Conservation (phyloP, 2,888 invertebrate species). For the Hesperia comma region DNA sequence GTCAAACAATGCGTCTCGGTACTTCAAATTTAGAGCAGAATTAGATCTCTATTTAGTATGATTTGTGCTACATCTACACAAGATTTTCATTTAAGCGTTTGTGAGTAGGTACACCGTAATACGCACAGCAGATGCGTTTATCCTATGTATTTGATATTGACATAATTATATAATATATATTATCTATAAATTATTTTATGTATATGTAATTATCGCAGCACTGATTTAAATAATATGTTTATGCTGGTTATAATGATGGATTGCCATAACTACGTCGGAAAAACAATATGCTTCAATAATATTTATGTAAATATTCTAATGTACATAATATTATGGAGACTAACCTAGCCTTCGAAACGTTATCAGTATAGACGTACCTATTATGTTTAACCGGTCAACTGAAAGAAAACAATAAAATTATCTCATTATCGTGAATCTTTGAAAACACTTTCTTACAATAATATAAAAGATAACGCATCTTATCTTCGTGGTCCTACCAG, state of each 20-base stretch:
- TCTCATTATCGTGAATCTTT: not conserved
- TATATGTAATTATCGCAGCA: not conserved
- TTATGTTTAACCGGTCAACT: not conserved
- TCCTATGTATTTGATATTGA: not conserved
- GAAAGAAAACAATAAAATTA: not conserved
- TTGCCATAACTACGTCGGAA: slow-evolving; percentile 2
- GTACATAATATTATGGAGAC: not conserved
- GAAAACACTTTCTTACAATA: not conserved
- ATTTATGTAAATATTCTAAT: slow-evolving; percentile 16
- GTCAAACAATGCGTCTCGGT: slow-evolving; percentile 57
- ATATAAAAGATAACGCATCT: not conserved
- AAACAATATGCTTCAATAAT: slow-evolving; percentile 7
- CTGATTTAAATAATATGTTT: slow-evolving; percentile 6
- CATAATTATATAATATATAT: not conserved
- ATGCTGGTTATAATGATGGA: slow-evolving; percentile 5
- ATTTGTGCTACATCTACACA: not conserved
- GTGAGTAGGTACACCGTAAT: too few species aligned
- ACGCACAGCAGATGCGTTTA: too few species aligned
- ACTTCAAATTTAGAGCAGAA: slow-evolving; percentile 41
- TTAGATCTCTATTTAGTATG: slow-evolving; percentile 14
- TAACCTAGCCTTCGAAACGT: not conserved
- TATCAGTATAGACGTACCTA: not conserved
- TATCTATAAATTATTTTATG: not conserved
- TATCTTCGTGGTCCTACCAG: not conserved
- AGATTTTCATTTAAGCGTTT: not conserved